A percentile compares a stretch with the other conserved stretches of the same genome.
Evolutionary conservation across 2,797 vertebrate genomes (phyloP).

Genomic region (Geotrypetes seraphini): DNA sequence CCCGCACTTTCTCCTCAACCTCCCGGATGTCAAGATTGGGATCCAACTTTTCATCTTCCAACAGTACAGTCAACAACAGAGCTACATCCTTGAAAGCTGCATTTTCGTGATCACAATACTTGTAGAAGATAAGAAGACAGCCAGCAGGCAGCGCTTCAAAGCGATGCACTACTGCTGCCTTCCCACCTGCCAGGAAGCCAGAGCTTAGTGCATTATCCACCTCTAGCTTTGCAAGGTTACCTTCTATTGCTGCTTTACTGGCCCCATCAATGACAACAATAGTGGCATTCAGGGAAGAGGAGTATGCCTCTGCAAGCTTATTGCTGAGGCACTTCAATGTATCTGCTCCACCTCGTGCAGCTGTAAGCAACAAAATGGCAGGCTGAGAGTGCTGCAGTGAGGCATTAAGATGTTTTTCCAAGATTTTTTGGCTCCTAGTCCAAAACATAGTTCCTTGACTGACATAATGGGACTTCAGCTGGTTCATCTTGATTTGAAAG

Average conservation of each 20-base stretch:
- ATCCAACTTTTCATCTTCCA: slow-evolving; percentile 53
- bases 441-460: slow-evolving; percentile 69
- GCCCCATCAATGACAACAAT: slow-evolving; percentile 65
- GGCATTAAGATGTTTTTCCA: slow-evolving; percentile 65
- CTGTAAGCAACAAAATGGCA: slow-evolving; percentile 75
- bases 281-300: slow-evolving; percentile 55
- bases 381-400: slow-evolving; percentile 58
- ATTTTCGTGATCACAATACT: slow-evolving; percentile 89
- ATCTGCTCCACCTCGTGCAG: slow-evolving; percentile 61
- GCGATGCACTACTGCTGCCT: slow-evolving; percentile 56
- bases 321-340: slow-evolving; percentile 74
- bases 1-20: slow-evolving; percentile 78
- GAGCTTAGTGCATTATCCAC: slow-evolving; percentile 63
- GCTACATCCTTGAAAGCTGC: slow-evolving; percentile 78
- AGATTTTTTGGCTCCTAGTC: slow-evolving; percentile 57
- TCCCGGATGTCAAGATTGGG: slow-evolving; percentile 35
- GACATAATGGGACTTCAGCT: slow-evolving; percentile 47
- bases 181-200: slow-evolving; percentile 46
- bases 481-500: slow-evolving; percentile 43
- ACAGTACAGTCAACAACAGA: slow-evolving; percentile 74
- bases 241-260: slow-evolving; percentile 49
- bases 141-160: slow-evolving; percentile 79
- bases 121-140: slow-evolving; percentile 88
- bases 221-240: slow-evolving; percentile 65
- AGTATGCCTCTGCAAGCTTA: slow-evolving; percentile 64